Conservation (phyloP, 2,797 vertebrate genomes). For the Pempheris klunzingeri region DNA sequence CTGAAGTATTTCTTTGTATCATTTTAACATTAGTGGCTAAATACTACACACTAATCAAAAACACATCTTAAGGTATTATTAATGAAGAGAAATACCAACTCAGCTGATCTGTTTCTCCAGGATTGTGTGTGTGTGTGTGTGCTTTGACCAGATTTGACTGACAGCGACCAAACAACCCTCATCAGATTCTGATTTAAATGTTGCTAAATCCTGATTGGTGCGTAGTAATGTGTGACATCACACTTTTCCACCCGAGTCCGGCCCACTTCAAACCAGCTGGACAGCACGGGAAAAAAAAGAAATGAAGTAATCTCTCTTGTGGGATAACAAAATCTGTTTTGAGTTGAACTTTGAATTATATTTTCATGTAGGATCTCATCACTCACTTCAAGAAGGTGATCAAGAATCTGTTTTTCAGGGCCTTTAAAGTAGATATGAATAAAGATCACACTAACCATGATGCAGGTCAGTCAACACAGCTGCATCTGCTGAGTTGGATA, state of each 20-base stretch:
- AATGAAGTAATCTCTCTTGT: neutral
- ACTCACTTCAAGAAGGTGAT: neutral
- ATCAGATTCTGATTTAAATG: slow-evolving; percentile 9
- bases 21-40: neutral
- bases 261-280: neutral
- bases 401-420: neutral
- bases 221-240: neutral
- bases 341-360: neutral
- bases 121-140: neutral
- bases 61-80: neutral
- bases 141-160: neutral
- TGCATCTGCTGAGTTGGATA: neutral
- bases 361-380: neutral
- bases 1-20: neutral
- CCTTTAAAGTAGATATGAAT: neutral
- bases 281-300: neutral
- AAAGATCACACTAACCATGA: neutral
- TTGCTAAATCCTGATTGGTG: slow-evolving; percentile 4
- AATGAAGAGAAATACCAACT: neutral
- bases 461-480: neutral
- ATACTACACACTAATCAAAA: neutral
- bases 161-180: slow-evolving; percentile 8
- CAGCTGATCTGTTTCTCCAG: neutral
- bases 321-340: neutral
- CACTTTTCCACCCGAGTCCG: neutral